Base-by-base conservation (phyloP, 1,140 invertebrate genomes). In the Rhagoletis pomonella region DNA sequence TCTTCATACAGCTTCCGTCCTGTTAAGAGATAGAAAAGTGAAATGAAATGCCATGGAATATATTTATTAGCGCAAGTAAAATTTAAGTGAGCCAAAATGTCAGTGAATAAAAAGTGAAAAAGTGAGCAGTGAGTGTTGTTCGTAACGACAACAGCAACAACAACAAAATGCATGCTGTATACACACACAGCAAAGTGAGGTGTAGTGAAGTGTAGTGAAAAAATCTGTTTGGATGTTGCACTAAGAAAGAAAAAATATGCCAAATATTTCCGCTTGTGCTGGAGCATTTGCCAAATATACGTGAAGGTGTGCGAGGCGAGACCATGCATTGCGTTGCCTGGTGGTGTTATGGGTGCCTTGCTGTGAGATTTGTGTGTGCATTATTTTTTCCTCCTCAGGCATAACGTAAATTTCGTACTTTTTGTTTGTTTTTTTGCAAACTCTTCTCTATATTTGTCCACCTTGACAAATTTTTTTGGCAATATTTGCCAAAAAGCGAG, bases 1-100 rank as follows among this genome's bases (percentile, higher is more conserved):
- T 44, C 58, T 69, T 14, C 55, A 59, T 60, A 59, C 67, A 87
- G 86, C 86, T 87, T 87, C 86, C 86, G 86, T 77, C 86, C 86
- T 19, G 12, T 29, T 29, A 29, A 29, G 29, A 29, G 29, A 29
- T 29, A 42, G 9, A 39, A 59, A 65, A 42, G 59, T 47, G 64
- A 67, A 62, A n/a, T 62, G 60, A 62, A 62, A 5, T 4, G 60
- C 60, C 4, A 62, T 62, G 60, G 4, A 62, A 10, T 62, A 14
- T 62, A 7, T 62, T 17, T 62, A 17, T 62, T 2, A 55, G 10
- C 5, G 2, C 50, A 10, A 55, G 50, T 55, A 10, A 55, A 10
- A 10, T 55, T 55, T 55, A 7, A 29, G 5, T 55, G 10, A 55
- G 10, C 5, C 50, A 55, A 55, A 55, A 55, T 55, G 50, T 0